These are phyloP conservation scores for Zaprionus obscuricornis DNA, from an alignment of 2,888 invertebrate species.

Conservation along the genomic window DNA sequence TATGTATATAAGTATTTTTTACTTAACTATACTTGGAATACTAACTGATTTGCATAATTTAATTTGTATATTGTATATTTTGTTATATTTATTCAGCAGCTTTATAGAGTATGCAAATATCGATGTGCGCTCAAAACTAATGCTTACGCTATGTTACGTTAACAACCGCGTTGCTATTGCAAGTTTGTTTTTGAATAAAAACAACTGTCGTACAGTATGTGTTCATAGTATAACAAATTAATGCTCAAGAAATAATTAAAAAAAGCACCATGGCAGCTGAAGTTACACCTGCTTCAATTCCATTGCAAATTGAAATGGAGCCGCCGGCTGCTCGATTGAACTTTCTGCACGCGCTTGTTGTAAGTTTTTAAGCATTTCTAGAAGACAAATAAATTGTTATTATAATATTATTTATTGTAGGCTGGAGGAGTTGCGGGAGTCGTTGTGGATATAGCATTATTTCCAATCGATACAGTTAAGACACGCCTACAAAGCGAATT, in stretches of 20 bases:
- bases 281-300: conserved; percentile 16
- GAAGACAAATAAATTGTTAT: background rate
- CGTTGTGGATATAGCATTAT: conserved; percentile 93
- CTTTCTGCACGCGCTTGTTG: conserved; percentile 58
- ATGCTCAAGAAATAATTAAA: conserved; percentile 3
- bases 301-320: conserved; percentile 24
- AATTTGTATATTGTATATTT: too few relatives aligned
- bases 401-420: conserved; percentile 43
- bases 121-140: background rate
- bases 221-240: conserved; percentile 3
- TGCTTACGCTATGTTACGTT: conserved; percentile 62
- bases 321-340: conserved; percentile 39
- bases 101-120: conserved; percentile 24
- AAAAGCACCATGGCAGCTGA: conserved; percentile 60
- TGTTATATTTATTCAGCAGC: too few relatives aligned
- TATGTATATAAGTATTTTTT: too few relatives aligned
- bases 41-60: too few relatives aligned
- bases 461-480: conserved; percentile 97
- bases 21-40: too few relatives aligned
- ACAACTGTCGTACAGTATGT: conserved; percentile 35
- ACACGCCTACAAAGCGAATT: conserved; percentile 95
- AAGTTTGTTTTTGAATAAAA: conserved; percentile 50
- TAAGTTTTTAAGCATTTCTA: conserved; percentile 28
- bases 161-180: conserved; percentile 46
- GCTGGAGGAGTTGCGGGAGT: conserved; percentile 94